phyloP scores from a whole-genome alignment of 2,113 vertebrate species.

The Hippolais icterina region DNA sequence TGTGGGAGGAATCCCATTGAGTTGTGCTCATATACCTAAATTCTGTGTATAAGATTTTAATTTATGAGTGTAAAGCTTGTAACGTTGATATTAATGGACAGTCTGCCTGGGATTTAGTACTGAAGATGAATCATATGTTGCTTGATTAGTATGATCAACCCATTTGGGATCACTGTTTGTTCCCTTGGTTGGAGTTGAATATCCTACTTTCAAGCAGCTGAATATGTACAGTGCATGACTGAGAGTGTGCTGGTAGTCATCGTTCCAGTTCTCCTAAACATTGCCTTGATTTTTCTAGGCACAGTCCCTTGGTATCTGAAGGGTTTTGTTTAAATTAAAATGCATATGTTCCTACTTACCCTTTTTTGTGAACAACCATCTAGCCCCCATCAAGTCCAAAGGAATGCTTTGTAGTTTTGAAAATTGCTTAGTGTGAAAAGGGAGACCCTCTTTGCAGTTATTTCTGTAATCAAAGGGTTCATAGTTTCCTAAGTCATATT shows the following conservation, averaged over 20 bases:
- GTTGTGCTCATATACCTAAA: neutral
- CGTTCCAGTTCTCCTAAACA: neutral
- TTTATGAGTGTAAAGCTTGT: neutral
- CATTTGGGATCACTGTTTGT: neutral
- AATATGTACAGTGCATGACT: neutral
- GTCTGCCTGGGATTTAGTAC: neutral
- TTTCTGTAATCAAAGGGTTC: neutral
- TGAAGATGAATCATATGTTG: neutral
- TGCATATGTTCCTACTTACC: neutral
- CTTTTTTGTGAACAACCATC: neutral
- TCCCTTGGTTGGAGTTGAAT: neutral
- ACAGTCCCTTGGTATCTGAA: neutral
- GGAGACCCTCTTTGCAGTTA: neutral
- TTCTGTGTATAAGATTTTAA: neutral
- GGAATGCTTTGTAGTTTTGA: neutral
- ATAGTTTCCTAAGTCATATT: neutral
- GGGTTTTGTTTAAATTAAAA: neutral
- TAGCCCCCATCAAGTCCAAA: neutral
- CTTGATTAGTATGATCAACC: neutral
- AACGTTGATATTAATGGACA: neutral
- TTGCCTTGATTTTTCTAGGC: neutral
- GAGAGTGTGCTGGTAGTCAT: neutral
- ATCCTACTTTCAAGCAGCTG: neutral
- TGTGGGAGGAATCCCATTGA: slow-evolving; percentile 1
- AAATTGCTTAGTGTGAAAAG: neutral